Base-by-base conservation (phyloP, 1,140 invertebrate genomes). In the Drosophila malerkotliana region DNA sequence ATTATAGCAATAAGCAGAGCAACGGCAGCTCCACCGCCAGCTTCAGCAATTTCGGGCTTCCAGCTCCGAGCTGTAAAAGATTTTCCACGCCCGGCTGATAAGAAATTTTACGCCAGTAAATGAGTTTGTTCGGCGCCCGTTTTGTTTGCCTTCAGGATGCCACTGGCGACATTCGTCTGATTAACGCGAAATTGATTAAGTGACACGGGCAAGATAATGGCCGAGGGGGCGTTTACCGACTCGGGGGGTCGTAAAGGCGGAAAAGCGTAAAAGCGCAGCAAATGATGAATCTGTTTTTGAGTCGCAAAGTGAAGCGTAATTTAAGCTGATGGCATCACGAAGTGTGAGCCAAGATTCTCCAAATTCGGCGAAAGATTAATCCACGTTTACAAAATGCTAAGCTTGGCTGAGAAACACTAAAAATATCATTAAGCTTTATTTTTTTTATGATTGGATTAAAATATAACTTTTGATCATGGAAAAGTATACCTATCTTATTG, bases 151-250 rank as follows among this genome's bases (percentile, higher is more conserved):
- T 80, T 67, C 84, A 87, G 44, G 82, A 87, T 66, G 82, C 82
- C 82, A 63, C 63, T 73, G 82, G 82, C 78, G 83, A 87, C 83
- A 74, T 82, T 88, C 53, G 62, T 69, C 79, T 87, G 82, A 87
- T 87, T 87, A 87, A 87, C 75, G 82, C 83, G 78, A 87, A 87
- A 87, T 88, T 87, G 83, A 87, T 87, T 87, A 87, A 87, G 82
- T 87, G 82, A 87, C 78, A 81, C 66, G 71, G 72, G 56, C 60
- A 58, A 68, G 56, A 28, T 64, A 52, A 68, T 57, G 63, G 32
- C 66, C 64, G 32, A 41, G 30, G 24, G 62, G 39, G 24, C 41
- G 26, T 37, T 28, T 26, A n/a, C 44, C 44, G 41, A 47, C 41
- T 14, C 41, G 9, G 28, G 56, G 47, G 10, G 34, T 37, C 34